A percentile compares a stretch with the other conserved stretches of the same genome.
Evolutionary conservation across 2,113 vertebrate species (phyloP).

Genomic region (Melanerpes aurifrons): DNA sequence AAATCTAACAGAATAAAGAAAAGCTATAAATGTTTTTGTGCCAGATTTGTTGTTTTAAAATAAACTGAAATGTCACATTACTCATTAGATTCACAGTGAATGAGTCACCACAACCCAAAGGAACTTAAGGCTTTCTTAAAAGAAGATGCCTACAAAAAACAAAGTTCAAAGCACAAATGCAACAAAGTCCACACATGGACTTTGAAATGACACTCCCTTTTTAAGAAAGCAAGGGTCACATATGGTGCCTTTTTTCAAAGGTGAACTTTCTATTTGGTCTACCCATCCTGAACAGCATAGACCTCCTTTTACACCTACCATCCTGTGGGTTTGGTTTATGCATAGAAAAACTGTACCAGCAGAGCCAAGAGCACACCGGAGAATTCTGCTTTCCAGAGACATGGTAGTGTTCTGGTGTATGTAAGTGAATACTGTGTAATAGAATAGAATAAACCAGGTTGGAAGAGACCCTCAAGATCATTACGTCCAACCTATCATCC

Average conservation of each 20-base stretch:
- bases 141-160: neutral
- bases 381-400: neutral
- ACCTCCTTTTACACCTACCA: neutral
- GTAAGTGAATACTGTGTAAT: neutral
- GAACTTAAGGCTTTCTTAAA: neutral
- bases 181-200: neutral
- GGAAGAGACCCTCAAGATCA: too few species aligned
- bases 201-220: neutral
- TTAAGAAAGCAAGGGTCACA: neutral
- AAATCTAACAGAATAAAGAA: neutral
- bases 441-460: too few species aligned
- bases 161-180: neutral
- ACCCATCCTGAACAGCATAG: neutral
- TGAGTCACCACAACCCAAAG: conserved; percentile 35
- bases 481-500: too few species aligned
- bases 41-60: conserved; percentile 22
- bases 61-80: conserved; percentile 37
- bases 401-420: neutral
- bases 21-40: neutral
- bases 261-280: neutral
- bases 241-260: neutral
- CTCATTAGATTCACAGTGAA: neutral
- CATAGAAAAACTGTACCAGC: neutral
- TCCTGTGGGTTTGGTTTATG: neutral
- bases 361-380: neutral